Evolutionary conservation across 1,140 invertebrate genomes (phyloP), one percentile per base, ranked within the genome.

Genomic region (Ephestia elutella): DNA sequence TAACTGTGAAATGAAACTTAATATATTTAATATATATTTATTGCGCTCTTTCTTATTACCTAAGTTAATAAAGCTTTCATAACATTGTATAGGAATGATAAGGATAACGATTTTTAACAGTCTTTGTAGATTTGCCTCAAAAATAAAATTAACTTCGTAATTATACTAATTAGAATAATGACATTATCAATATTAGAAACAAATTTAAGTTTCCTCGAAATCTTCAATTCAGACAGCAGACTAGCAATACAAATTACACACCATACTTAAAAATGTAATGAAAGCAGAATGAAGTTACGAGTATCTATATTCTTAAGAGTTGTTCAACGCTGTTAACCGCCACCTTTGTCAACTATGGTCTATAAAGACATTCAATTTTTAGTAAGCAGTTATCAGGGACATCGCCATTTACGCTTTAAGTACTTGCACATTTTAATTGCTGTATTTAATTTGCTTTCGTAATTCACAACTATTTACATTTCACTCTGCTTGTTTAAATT

Each of bases 11-110:
- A 44, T 44, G 38, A 44, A 44, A 44, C n/a, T 44, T 15, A 44
- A 54, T 30, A 30, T 54, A 20, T 8, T 15, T 28, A 30, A 54
- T 54, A 54, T 30, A 28, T 28, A 17, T 54, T 30, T 28, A 28
- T 54, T 54, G 25, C 38, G 15, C 38, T 44, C 38, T 44, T 44
- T 44, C 38, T 44, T 44, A 44, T 44, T 15, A 17, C 38, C 38
- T 44, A 44, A 44, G 8, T 38, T 2, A 11, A 44, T 44, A n/a
- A 44, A 44, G n/a, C 13, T 15, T 15, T 25, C 7, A 15, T 15
- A 44, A 44, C 38, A 44, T 44, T 44, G 38, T 44, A 44, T 15
- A 44, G 38, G 38, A 44, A 44, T 44, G n/a, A 44, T n/a, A 15
- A 15, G 5, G 5, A 44, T 44, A 44, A 44, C 38, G 15, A 44